These are phyloP conservation scores for Calonectris borealis DNA, from an alignment of 2,113 vertebrate species.

Conservation along the genomic window DNA sequence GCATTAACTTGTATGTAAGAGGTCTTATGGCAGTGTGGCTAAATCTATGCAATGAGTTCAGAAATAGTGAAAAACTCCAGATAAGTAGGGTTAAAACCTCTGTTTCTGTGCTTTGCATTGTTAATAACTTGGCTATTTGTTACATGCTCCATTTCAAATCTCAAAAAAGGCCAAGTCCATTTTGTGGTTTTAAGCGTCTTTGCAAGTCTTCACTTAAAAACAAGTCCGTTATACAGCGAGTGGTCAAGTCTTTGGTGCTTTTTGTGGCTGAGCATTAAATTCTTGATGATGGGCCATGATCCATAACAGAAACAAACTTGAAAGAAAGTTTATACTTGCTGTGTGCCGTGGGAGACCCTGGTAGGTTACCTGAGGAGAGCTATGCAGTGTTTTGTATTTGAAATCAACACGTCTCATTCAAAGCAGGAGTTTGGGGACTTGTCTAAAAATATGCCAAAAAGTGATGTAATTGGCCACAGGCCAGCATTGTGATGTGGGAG, in stretches of 20 bases:
- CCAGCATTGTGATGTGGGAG: neutral
- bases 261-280: neutral
- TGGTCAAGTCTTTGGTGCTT: neutral
- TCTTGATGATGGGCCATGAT: neutral
- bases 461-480: neutral
- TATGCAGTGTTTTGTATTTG: neutral
- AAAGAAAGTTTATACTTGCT: neutral
- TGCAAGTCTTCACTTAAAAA: neutral
- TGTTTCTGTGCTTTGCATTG: neutral
- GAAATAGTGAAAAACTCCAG: neutral
- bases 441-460: neutral
- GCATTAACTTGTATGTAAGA: neutral
- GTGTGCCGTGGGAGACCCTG: neutral
- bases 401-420: neutral
- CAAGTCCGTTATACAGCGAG: accelerated
- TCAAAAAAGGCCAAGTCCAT: neutral
- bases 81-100: neutral
- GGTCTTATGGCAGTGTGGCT: neutral
- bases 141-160: neutral
- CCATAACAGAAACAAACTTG: neutral
- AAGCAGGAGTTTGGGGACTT: neutral
- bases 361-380: neutral
- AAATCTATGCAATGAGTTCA: neutral
- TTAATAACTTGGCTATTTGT: neutral
- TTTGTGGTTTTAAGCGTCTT: neutral